Percentiles rank a stretch among this genome's conserved stretches.
Evolutionary conservation across 2,888 invertebrate species (phyloP).

Genomic region (Trachelus troglodyta): DNA sequence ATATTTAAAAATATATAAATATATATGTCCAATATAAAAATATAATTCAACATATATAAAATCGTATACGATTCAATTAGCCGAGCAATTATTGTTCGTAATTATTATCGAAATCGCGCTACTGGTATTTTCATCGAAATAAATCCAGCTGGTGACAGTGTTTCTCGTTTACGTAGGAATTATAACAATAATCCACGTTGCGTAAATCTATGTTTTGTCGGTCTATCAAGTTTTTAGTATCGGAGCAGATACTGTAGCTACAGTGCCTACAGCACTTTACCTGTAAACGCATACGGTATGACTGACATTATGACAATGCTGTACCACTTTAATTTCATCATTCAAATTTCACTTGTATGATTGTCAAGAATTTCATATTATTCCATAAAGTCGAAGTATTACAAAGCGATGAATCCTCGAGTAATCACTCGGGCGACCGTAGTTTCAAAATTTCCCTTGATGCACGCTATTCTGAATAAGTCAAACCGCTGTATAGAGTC

Average conservation of each 20-base stretch:
- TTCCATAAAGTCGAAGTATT: not conserved
- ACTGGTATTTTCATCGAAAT: not conserved
- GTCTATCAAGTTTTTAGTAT: slow-evolving; percentile 36
- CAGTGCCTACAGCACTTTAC: not conserved
- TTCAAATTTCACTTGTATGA: not conserved
- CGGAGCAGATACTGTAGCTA: no score
- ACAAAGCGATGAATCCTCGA: not conserved
- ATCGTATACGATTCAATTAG: not conserved
- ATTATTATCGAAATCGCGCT: not conserved
- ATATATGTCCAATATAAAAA: no score
- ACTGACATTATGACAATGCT: not conserved
- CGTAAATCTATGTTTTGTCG: slow-evolving; percentile 29
- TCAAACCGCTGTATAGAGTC: not conserved
- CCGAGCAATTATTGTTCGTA: not conserved
- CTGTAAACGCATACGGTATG: not conserved
- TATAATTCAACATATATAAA: no score
- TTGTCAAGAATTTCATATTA: not conserved
- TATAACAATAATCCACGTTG: not conserved
- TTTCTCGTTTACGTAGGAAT: not conserved
- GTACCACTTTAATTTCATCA: not conserved
- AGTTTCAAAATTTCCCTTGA: not conserved
- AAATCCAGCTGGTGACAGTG: not conserved
- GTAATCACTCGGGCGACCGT: not conserved
- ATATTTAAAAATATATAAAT: no score
- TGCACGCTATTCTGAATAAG: not conserved